Evolutionary conservation across 2,113 vertebrate species (phyloP).

Genomic region (Trachemys scripta): DNA sequence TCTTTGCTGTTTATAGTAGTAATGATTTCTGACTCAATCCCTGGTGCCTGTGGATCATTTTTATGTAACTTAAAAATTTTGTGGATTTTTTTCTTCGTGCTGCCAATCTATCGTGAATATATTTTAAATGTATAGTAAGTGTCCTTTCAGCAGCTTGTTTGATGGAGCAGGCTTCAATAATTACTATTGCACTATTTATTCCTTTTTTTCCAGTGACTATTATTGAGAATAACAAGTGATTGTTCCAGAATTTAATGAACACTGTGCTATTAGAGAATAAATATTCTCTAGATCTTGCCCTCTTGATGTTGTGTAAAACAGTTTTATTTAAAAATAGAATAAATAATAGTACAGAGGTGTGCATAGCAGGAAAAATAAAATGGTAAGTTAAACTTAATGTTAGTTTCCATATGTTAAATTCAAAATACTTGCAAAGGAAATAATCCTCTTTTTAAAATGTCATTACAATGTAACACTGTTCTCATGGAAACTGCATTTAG

Average conservation of each 20-base stretch:
- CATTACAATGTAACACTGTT: constrained; percentile 56
- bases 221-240: not conserved
- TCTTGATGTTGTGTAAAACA: not conserved
- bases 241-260: not conserved
- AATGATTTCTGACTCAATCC: not conserved
- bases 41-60: not conserved
- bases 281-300: not conserved
- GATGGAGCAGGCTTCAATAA: not conserved
- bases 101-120: not conserved
- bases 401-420: constrained; percentile 61
- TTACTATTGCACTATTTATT: not conserved
- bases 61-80: not conserved
- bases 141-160: not conserved
- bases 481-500: constrained; percentile 71
- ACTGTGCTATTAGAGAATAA: not conserved
- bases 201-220: not conserved
- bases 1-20: not conserved
- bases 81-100: not conserved
- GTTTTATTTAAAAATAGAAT: not conserved
- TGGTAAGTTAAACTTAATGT: constrained; percentile 49
- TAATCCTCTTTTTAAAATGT: constrained; percentile 56
- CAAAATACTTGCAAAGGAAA: constrained; percentile 68
- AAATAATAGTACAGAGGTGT: not conserved
- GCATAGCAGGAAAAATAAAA: constrained; percentile 8
- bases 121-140: not conserved